Evolutionary conservation across 2,113 vertebrate genomes (phyloP), one percentile per base, ranked within the genome.

Genomic region (Leptodactylus fuscus): DNA sequence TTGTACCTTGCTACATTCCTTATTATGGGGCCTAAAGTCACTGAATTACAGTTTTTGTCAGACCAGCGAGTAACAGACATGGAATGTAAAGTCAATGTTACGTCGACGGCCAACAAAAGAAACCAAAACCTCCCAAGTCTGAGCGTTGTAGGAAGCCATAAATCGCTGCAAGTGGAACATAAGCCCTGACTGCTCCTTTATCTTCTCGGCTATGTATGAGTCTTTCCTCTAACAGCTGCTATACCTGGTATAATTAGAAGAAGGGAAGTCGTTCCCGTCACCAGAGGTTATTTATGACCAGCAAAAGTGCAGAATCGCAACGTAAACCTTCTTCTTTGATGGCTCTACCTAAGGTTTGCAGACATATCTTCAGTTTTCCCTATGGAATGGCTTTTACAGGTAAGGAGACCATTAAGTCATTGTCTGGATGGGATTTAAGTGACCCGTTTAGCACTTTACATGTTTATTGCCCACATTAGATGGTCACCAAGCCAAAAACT

Each of bases 41-140:
- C 32, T 3, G 24, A 32, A 76, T 76, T 4, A 76, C 44, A 32
- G 27, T 46, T 46, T 32, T 49, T 15, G 18, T 29, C 24, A 8
- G 16, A 49, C 13, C 9, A 41, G 5, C 15, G 20, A 49, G 15
- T 75, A 27, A 75, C 27, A 75, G 73, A 32, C 27, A 34, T 32
- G 12, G 2, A 24, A 27, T 75, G n/a, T 16, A 22, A 51, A 76
- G 74, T 53, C 46, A 53, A 51, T 16, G 51, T 76, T 51, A 18
- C 27, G 74, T 51, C 74, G 51, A 22, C 2, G 13, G 27, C 65
- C 65, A 22, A 69, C 32, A 69, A 69, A 29, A 51, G 74, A 34
- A 51, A 18, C 24, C 48, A 51, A 76, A 76, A 76, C 27, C 73
- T 32, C 46, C 32, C 74, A 49, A 46, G 15, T 76, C 74, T 76